Evolutionary conservation across 2,888 invertebrate genomes (phyloP).

Genomic region (Tyria jacobaeae): DNA sequence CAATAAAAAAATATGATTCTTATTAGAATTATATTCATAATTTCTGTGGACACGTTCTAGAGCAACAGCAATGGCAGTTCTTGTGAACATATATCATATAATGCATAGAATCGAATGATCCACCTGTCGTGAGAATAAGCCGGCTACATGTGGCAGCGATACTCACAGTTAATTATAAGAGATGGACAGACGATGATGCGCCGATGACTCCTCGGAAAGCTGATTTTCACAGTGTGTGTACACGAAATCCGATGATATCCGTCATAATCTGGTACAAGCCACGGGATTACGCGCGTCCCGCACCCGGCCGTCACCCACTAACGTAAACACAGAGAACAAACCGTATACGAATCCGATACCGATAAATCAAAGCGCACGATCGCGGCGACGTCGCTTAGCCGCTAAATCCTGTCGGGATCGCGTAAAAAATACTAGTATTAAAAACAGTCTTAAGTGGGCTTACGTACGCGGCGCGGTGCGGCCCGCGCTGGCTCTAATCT

Average conservation of each 20-base stretch:
- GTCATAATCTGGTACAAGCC: slow-evolving; percentile 84
- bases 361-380: slow-evolving; percentile 86
- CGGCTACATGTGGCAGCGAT: slow-evolving; percentile 43
- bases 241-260: slow-evolving; percentile 82
- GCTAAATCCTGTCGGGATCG: slow-evolving; percentile 86
- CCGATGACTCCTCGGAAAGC: slow-evolving; percentile 63
- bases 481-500: slow-evolving; percentile 90
- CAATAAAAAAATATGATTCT: neutral
- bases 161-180: slow-evolving; percentile 66
- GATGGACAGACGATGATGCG: slow-evolving; percentile 45
- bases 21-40: neutral
- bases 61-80: neutral
- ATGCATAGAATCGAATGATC: neutral
- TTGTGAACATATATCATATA: neutral
- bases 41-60: no score
- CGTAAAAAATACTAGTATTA: slow-evolving; percentile 90
- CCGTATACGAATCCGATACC: slow-evolving; percentile 81
- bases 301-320: slow-evolving; percentile 82
- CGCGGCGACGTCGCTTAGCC: slow-evolving; percentile 84
- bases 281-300: slow-evolving; percentile 78
- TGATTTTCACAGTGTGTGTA: slow-evolving; percentile 71
- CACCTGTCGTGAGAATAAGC: slow-evolving; percentile 28
- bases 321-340: slow-evolving; percentile 84
- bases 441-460: slow-evolving; percentile 91
- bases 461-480: slow-evolving; percentile 88